phyloP scores from a whole-genome alignment of 2,888 invertebrate species.

The Drosophila tanythrix region DNA sequence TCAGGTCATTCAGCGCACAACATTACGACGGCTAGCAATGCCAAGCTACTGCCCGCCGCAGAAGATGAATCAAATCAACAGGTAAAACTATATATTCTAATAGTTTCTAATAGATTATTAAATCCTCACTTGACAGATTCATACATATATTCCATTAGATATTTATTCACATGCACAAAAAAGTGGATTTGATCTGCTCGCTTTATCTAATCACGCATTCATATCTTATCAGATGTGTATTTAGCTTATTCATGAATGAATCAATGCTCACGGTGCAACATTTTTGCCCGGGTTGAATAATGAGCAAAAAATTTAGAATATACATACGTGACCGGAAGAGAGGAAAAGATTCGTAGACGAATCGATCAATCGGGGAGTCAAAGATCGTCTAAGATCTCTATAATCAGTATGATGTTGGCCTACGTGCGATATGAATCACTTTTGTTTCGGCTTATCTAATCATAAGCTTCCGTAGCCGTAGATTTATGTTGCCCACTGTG shows the following conservation, averaged over 20 bases:
- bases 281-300: constrained; percentile 36
- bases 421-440: constrained; percentile 37
- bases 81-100: constrained; percentile 71
- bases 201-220: constrained; percentile 4
- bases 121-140: not conserved
- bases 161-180: not conserved
- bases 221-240: constrained; percentile 46
- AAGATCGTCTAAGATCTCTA: constrained; percentile 52
- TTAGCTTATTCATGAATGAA: constrained; percentile 54
- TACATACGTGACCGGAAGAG: constrained; percentile 59
- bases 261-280: constrained; percentile 50
- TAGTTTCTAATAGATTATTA: not conserved
- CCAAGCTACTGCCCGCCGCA: constrained; percentile 79
- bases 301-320: constrained; percentile 47
- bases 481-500: constrained; percentile 34
- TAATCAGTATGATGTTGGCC: constrained; percentile 10
- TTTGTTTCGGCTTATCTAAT: constrained; percentile 13
- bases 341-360: constrained; percentile 30
- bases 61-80: constrained; percentile 84
- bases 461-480: constrained; percentile 23
- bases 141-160: fast-evolving
- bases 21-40: constrained; percentile 83
- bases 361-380: constrained; percentile 52
- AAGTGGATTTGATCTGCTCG: not conserved
- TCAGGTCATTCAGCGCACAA: constrained; percentile 74